Evolutionary conservation across 2,113 vertebrate genomes (phyloP).

Genomic region (Romanogobio albipinnatus): DNA sequence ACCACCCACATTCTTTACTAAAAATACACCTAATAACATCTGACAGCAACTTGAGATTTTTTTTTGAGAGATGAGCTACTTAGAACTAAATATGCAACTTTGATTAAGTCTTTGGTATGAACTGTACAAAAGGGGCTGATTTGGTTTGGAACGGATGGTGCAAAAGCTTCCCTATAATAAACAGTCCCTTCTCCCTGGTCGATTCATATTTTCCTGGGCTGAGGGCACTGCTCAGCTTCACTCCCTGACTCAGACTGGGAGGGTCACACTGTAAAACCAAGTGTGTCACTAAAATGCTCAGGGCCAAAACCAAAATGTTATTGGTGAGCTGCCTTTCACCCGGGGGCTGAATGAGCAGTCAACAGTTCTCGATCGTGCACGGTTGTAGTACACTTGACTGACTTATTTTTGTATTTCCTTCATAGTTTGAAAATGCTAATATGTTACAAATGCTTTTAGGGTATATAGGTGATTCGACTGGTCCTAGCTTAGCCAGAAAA

Average conservation of each 20-base stretch:
- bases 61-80: not conserved
- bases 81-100: not conserved
- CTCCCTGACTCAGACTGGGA: conserved; percentile 13
- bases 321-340: not conserved
- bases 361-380: not conserved
- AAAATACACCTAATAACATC: conserved; percentile 6
- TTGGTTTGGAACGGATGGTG: not conserved
- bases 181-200: not conserved
- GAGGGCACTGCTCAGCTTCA: not conserved
- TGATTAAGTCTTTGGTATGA: not conserved
- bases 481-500: too few species aligned
- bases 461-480: not conserved
- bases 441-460: conserved; percentile 7
- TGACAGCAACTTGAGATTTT: not conserved
- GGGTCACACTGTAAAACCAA: conserved; percentile 23
- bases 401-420: not conserved
- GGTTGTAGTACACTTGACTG: conserved; percentile 8
- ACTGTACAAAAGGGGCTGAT: not conserved
- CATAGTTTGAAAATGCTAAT: conserved; percentile 25
- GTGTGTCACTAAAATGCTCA: not conserved
- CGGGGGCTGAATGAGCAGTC: not conserved
- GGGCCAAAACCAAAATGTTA: not conserved
- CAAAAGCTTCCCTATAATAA: conserved; percentile 11
- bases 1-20: conserved; percentile 27
- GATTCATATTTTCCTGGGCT: conserved; percentile 6